A percentile compares a stretch with the other conserved stretches of the same genome.
These are phyloP conservation scores for Mormyrus proboscirostris DNA, from an alignment of 2,797 vertebrate genomes.

Conservation along the genomic window DNA sequence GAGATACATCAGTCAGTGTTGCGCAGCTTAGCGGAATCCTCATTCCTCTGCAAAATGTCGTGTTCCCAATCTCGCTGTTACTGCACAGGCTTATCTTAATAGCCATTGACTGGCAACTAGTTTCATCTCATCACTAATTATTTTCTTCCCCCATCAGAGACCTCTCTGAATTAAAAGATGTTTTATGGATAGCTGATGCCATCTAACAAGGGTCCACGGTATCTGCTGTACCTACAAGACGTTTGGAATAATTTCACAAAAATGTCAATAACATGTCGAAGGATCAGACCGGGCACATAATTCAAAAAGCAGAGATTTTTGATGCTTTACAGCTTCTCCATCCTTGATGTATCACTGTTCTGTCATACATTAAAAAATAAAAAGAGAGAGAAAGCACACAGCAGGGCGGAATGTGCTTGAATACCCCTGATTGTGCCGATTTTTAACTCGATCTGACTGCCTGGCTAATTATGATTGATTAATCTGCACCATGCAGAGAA, in stretches of 20 bases:
- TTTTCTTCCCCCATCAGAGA: neutral
- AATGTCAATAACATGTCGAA: neutral
- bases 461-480: neutral
- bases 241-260: neutral
- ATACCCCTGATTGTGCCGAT: neutral
- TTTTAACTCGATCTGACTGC: neutral
- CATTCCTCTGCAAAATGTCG: neutral
- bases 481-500: neutral
- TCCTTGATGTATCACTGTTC: neutral
- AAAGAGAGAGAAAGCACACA: neutral
- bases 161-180: neutral
- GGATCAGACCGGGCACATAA: neutral
- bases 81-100: neutral
- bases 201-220: neutral
- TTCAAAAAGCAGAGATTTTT: conserved; percentile 8
- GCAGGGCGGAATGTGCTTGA: neutral
- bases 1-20: neutral
- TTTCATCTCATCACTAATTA: neutral
- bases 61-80: neutral
- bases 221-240: neutral
- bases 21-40: neutral
- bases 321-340: neutral
- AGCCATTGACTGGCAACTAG: neutral
- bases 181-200: neutral
- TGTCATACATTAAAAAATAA: neutral